Conservation (phyloP, 2,888 invertebrate species). For the Callyntrura guangdongensis region DNA sequence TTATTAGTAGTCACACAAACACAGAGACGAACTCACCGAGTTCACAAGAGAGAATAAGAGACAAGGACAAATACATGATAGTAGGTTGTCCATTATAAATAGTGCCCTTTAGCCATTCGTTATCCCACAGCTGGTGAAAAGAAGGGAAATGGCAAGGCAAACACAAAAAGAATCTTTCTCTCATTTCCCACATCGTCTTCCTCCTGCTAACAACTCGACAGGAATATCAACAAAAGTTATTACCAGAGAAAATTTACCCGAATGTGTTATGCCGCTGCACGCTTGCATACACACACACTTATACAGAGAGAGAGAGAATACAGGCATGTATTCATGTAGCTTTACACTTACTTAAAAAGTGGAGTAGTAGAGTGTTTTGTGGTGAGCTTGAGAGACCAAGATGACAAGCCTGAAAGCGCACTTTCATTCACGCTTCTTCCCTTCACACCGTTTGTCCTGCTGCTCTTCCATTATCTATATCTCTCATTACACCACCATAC, state of each 20-base stretch:
- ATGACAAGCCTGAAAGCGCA: slow-evolving; percentile 69
- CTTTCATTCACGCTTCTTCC: slow-evolving; percentile 65
- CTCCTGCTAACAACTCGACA: slow-evolving; percentile 24
- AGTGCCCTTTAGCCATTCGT: slow-evolving; percentile 38
- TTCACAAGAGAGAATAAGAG: slow-evolving; percentile 20
- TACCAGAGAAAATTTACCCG: slow-evolving; percentile 52
- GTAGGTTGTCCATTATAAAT: slow-evolving; percentile 26
- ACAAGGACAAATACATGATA: not conserved
- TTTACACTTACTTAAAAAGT: slow-evolving; percentile 65
- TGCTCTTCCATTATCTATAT: slow-evolving; percentile 6
- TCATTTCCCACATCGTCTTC: slow-evolving; percentile 38
- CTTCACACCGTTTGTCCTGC: not conserved
- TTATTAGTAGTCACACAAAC: slow-evolving; percentile 51
- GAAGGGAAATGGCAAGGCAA: slow-evolving; percentile 26
- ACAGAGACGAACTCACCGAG: slow-evolving; percentile 6
- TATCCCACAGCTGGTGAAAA: not conserved
- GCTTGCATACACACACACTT: too few relatives aligned
- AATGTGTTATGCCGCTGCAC: slow-evolving; percentile 31
- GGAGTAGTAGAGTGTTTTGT: slow-evolving; percentile 59
- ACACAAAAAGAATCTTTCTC: slow-evolving; percentile 39
- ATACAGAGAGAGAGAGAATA: too few relatives aligned
- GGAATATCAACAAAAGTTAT: slow-evolving; percentile 58
- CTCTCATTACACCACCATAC: slow-evolving; percentile 17
- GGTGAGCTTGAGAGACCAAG: slow-evolving; percentile 70
- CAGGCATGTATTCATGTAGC: slow-evolving; percentile 51